Percentiles rank a stretch among this genome's conserved stretches.
These are phyloP conservation scores for Camponotus floridanus DNA, from an alignment of 1,140 invertebrate species.

Conservation along the genomic window DNA sequence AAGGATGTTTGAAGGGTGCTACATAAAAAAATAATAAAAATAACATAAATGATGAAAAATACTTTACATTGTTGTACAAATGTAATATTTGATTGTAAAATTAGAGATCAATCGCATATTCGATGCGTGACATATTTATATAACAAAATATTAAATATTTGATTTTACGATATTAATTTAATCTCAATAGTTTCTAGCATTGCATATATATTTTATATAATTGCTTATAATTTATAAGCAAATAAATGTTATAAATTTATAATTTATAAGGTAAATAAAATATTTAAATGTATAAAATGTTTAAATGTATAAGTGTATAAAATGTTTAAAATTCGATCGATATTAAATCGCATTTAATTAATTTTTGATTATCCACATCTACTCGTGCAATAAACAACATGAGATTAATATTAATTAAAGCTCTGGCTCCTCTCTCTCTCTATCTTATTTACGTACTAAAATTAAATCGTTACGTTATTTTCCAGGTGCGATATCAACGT, in stretches of 20 bases:
- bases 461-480: conserved; percentile 38
- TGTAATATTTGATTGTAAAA: neutral
- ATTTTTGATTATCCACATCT: neutral
- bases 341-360: conserved; percentile 4
- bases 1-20: neutral
- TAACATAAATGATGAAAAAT: conserved; percentile 17
- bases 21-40: conserved; percentile 47
- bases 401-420: conserved; percentile 35
- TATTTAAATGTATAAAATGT: neutral
- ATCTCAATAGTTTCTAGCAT: neutral
- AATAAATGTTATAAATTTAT: neutral
- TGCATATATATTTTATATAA: neutral
- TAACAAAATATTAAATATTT: neutral
- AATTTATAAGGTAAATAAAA: conserved; percentile 1
- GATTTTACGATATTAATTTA: neutral
- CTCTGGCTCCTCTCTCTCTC: neutral
- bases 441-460: neutral
- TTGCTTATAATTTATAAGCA: conserved; percentile 4
- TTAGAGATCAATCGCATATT: neutral
- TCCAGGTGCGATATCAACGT: neutral
- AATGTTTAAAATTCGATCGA: neutral
- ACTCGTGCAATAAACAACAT: conserved; percentile 10
- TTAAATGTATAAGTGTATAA: neutral
- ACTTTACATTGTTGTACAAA: neutral
- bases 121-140: neutral